Percentiles rank a stretch among this genome's conserved stretches.
phyloP scores from a whole-genome alignment of 1,140 invertebrate species.

The Tetranychus cinnabarinus region DNA sequence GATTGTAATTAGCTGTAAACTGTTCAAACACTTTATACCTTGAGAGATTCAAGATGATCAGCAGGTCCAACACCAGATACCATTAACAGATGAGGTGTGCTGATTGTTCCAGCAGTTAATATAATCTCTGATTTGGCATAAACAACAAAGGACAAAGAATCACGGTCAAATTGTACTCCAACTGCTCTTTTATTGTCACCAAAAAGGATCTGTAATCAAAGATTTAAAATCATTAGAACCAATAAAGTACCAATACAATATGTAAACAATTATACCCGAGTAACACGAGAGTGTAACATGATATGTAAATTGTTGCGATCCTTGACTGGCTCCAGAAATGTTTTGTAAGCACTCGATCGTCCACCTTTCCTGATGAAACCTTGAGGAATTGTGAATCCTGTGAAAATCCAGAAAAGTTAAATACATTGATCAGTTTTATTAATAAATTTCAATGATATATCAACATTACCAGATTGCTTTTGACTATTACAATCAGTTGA shows the following conservation, averaged over 20 bases:
- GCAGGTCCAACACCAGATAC: conserved; percentile 35
- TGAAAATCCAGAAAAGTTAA: too few species aligned
- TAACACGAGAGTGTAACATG: conserved; percentile 58
- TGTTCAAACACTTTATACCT: not conserved
- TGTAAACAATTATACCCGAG: conserved; percentile 23
- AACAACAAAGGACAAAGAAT: conserved; percentile 28
- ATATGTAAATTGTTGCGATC: conserved; percentile 60
- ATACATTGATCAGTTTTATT: too few species aligned
- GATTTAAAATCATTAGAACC: too few species aligned
- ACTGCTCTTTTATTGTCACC: conserved; percentile 33
- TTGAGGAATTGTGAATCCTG: conserved; percentile 31
- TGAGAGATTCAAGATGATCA: conserved; percentile 28
- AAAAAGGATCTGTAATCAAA: conserved; percentile 21
- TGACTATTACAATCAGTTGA: conserved; percentile 55
- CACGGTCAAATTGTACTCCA: conserved; percentile 42
- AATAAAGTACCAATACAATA: too few species aligned
- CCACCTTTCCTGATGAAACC: conserved; percentile 62
- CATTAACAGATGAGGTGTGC: conserved; percentile 12
- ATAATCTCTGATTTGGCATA: conserved; percentile 41
- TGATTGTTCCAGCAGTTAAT: conserved; percentile 47
- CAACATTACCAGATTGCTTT: conserved; percentile 32
- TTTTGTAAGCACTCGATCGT: conserved; percentile 66
- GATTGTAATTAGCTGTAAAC: too few species aligned
- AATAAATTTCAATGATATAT: too few species aligned
- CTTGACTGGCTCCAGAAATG: conserved; percentile 56